Evolutionary conservation across 2,113 vertebrate genomes (phyloP), one percentile per base, ranked within the genome.

Genomic region (Mobula birostris): DNA sequence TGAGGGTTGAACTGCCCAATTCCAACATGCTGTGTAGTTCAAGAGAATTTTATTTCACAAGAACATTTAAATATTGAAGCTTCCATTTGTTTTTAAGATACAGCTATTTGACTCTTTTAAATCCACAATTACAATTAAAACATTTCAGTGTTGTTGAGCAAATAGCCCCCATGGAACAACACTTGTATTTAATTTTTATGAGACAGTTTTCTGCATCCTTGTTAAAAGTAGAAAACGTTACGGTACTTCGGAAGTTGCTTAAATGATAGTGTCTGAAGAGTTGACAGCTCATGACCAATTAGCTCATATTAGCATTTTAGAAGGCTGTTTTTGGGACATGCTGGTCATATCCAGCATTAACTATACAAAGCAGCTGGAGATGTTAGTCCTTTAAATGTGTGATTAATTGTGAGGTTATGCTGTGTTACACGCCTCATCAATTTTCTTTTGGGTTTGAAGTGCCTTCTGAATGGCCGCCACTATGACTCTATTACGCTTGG

Each of bases 381-480:
- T 96, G 96, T 95, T 80, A 95, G 95, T 95, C 96, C 95, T 95
- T 95, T 96, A 96, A 97, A 97, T 14, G 96, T 96, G 95, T 96
- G 96, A 96, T 96, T 96, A 97, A 97, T 96, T 96, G 96, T 95
- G 96, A 97, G 95, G 95, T 96, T 97, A 95, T 95, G 96, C 95
- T 96, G 83, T 94, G 95, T 96, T 96, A 95, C 96, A 96, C 94
- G 95, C 96, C 95, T 97, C 96, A 96, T 96, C 95, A 96, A 96
- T 95, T 95, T 95, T 96, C 94, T 96, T 96, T 95, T 95, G 96
- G 95, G 96, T 96, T 95, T 95, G 95, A 94, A 95, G 95, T 96
- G 96, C 95, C 94, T 95, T 96, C 95, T 96, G 96, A 96, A 97
- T 96, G 94, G 94, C 95, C 95, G 96, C 95, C 95, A 95, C 95